These are phyloP conservation scores for Philereme transversata DNA, from an alignment of 2,888 invertebrate genomes.

Conservation along the genomic window DNA sequence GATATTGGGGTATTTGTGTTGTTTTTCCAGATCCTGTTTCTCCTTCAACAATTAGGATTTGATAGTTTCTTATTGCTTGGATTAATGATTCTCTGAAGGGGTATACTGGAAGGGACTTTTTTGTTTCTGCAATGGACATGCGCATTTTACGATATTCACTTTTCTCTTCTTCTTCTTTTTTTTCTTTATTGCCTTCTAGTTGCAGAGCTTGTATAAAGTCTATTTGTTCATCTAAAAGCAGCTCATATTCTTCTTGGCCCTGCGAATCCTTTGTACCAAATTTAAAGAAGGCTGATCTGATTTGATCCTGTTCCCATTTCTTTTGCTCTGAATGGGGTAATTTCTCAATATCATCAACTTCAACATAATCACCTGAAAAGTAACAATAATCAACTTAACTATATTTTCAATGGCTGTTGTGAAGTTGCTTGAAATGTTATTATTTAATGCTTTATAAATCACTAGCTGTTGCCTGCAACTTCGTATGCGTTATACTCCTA, in stretches of 20 bases:
- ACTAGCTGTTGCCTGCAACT: too few species aligned
- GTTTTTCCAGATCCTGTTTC: constrained; percentile 99
- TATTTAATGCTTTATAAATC: too few species aligned
- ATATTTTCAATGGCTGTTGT: too few species aligned
- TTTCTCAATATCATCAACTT: constrained; percentile 94
- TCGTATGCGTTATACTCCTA: too few species aligned
- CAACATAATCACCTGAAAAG: constrained; percentile 87
- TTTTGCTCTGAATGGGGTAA: constrained; percentile 93
- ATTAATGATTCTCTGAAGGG: constrained; percentile 95
- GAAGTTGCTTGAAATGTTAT: too few species aligned
- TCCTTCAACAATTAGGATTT: constrained; percentile 97
- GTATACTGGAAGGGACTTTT: constrained; percentile 96
- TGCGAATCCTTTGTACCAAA: constrained; percentile 96
- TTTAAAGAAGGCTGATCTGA: constrained; percentile 95
- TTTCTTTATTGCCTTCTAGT: constrained; percentile 87
- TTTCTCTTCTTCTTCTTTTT: constrained; percentile 85
- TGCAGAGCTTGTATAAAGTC: constrained; percentile 97
- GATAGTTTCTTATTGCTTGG: constrained; percentile 94
- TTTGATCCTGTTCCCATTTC: constrained; percentile 99
- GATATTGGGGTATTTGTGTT: constrained; percentile 99
- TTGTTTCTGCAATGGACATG: constrained; percentile 94
- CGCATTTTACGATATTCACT: constrained; percentile 87
- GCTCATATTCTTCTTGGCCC: constrained; percentile 93
- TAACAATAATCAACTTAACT: not conserved
- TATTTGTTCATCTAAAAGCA: constrained; percentile 97